Conservation (phyloP, 2,113 vertebrate genomes). For the Pica pica region DNA sequence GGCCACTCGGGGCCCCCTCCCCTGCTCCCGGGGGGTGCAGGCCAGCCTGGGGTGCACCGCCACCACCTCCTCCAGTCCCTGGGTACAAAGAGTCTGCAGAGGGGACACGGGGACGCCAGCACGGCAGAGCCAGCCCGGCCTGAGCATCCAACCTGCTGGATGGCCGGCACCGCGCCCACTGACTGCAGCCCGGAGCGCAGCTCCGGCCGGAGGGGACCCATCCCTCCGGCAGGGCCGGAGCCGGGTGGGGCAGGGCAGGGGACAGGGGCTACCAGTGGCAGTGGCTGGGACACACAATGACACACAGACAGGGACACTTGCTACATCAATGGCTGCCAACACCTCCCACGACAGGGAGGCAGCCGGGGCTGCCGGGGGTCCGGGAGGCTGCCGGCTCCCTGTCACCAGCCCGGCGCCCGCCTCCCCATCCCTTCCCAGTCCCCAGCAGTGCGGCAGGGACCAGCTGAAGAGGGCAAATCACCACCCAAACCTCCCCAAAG, state of each 20-base stretch:
- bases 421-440: neutral
- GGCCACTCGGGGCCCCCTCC: neutral
- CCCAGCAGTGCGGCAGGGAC: neutral
- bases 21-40: neutral
- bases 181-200: neutral
- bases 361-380: neutral
- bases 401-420: neutral
- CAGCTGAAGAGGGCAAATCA: neutral
- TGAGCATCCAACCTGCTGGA: neutral
- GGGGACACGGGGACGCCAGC: neutral
- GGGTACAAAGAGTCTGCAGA: neutral
- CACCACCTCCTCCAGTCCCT: neutral
- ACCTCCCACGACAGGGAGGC: neutral
- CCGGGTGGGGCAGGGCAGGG: neutral
- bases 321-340: slow-evolving; percentile 56
- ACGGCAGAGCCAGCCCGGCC: neutral
- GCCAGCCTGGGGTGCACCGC: neutral
- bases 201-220: neutral
- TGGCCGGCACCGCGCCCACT: accelerated
- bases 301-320: slow-evolving; percentile 43
- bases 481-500: neutral
- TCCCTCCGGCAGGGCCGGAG: neutral
- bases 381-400: neutral
- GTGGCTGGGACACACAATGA: neutral
- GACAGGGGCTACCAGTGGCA: neutral